A percentile compares a stretch with the other conserved stretches of the same genome.
These are phyloP conservation scores for Garrulus glandarius DNA, from an alignment of 2,797 vertebrate genomes.

Conservation along the genomic window DNA sequence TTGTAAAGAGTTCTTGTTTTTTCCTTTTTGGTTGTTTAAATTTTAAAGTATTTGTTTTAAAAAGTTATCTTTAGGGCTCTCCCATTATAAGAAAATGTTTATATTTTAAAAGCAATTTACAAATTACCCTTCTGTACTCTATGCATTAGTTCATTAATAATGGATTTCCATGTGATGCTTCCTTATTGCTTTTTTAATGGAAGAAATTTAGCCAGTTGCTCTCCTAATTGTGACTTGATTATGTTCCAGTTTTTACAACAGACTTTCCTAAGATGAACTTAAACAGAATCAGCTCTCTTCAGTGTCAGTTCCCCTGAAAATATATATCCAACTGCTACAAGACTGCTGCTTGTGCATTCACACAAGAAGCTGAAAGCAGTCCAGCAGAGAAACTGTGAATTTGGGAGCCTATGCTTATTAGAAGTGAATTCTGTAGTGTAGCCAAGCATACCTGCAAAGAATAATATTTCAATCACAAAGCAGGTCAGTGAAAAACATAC, in stretches of 20 bases:
- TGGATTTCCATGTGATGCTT: background rate
- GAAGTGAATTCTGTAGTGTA: background rate
- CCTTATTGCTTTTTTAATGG: slow-evolving; percentile 1
- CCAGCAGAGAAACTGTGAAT: background rate
- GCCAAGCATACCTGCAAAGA: background rate
- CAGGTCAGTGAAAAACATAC: background rate
- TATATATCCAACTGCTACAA: background rate
- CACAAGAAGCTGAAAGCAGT: background rate
- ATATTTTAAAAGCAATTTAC: slow-evolving; percentile 1
- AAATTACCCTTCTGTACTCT: background rate
- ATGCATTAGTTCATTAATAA: background rate
- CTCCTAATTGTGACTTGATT: slow-evolving; percentile 1
- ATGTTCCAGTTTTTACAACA: background rate
- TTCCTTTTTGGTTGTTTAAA: background rate
- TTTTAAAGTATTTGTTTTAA: background rate
- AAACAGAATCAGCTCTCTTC: background rate
- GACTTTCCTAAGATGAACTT: background rate
- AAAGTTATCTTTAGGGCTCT: background rate
- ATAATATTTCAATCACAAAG: background rate
- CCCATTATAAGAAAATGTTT: background rate
- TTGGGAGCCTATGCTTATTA: background rate
- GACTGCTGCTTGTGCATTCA: background rate
- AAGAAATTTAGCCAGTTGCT: background rate
- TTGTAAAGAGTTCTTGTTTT: background rate
- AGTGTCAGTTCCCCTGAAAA: background rate